Evolutionary conservation across 2,888 invertebrate genomes (phyloP).

Genomic region (Clostera curtula): DNA sequence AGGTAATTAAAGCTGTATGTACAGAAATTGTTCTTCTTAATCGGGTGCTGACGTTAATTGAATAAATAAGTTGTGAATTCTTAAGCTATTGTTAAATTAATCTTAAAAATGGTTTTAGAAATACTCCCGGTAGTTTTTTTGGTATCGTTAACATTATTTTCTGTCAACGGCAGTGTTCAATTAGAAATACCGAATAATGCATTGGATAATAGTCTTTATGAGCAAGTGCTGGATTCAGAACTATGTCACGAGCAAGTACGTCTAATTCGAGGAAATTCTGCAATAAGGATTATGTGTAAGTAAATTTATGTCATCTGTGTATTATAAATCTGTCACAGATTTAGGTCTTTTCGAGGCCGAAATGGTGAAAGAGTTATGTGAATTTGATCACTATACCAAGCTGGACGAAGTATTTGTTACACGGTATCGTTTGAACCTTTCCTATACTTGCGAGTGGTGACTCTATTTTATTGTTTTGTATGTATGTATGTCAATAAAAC

Average conservation of each 20-base stretch:
- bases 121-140: neutral
- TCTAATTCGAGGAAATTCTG: slow-evolving; percentile 4
- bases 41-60: neutral
- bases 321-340: too few species aligned
- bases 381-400: too few species aligned
- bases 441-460: too few species aligned
- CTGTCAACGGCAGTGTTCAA: neutral
- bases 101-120: neutral
- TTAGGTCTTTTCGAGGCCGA: too few species aligned
- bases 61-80: neutral
- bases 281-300: slow-evolving; percentile 11
- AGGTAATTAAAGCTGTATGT: too few species aligned
- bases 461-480: too few species aligned
- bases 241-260: slow-evolving; percentile 11
- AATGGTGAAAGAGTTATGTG: too few species aligned
- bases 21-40: neutral
- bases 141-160: neutral
- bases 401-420: too few species aligned
- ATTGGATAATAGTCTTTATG: slow-evolving; percentile 5
- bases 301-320: too few species aligned
- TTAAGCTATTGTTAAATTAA: neutral
- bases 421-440: too few species aligned
- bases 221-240: slow-evolving; percentile 11
- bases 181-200: slow-evolving; percentile 5
- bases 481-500: too few species aligned